phyloP scores from a whole-genome alignment of 2,797 vertebrate species.

The Aselliscus stoliczkanus region DNA sequence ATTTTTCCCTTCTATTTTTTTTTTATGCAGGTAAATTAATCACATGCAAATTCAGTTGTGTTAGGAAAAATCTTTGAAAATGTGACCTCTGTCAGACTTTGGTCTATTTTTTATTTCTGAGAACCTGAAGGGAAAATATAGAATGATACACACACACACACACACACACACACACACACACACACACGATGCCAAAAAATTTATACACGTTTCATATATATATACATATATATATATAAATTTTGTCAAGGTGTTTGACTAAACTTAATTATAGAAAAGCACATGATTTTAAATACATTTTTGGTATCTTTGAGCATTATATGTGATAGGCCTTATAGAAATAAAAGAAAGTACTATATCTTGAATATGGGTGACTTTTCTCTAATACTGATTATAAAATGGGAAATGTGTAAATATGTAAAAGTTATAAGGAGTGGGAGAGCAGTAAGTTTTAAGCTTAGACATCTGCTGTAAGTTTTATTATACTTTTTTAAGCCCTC shows the following conservation, averaged over 20 bases:
- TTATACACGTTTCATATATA: neutral
- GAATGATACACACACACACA: neutral
- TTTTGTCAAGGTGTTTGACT: neutral
- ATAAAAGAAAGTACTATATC: neutral
- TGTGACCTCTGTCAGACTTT: constrained; percentile 11
- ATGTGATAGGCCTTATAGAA: neutral
- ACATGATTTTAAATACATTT: neutral
- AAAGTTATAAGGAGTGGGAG: neutral
- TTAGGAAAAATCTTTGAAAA: constrained; percentile 37
- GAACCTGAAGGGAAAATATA: neutral
- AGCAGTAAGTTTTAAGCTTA: neutral
- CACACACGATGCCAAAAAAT: too few relatives aligned
- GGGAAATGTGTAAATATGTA: neutral
- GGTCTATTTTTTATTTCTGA: constrained; percentile 32
- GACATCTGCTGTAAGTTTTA: neutral
- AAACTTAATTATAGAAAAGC: constrained; percentile 6
- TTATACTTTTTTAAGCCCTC: neutral
- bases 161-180: too few relatives aligned
- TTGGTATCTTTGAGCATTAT: neutral
- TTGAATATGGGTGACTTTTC: neutral
- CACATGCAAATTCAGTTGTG: constrained; percentile 47
- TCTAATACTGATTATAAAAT: neutral
- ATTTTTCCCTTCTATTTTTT: neutral
- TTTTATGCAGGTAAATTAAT: constrained; percentile 53
- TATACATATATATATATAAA: neutral